Evolutionary conservation across 2,797 vertebrate species (phyloP).

Genomic region (Delichon dasypus): DNA sequence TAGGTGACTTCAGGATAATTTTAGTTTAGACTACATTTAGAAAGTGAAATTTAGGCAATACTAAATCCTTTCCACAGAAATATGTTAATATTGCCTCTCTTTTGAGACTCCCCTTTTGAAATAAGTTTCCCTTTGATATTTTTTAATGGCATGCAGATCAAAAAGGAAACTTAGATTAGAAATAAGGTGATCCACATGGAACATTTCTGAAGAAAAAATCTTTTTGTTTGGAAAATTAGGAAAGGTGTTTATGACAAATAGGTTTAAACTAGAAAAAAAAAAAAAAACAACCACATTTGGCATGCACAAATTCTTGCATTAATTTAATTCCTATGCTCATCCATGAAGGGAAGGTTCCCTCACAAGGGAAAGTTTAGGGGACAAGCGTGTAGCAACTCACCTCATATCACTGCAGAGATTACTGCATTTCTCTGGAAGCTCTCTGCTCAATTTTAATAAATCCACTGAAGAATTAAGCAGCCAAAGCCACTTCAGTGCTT

Average conservation of each 20-base stretch:
- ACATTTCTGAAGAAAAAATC: rapidly evolving
- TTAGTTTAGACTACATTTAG: background rate
- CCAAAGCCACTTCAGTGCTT: constrained; percentile 19
- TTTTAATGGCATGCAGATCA: rapidly evolving
- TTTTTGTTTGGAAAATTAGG: background rate
- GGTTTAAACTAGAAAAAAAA: background rate
- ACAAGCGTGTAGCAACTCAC: background rate
- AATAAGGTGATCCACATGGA: background rate
- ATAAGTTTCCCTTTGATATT: background rate
- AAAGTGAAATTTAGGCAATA: background rate
- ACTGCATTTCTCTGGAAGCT: background rate
- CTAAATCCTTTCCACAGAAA: background rate
- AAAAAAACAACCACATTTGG: too few relatives aligned
- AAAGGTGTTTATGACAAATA: background rate
- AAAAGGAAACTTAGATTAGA: background rate
- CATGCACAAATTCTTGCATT: background rate
- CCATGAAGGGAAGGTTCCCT: background rate
- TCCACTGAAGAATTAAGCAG: background rate
- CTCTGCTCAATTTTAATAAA: background rate
- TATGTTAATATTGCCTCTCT: background rate
- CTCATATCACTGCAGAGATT: background rate
- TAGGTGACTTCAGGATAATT: background rate
- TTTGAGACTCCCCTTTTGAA: background rate
- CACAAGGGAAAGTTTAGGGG: background rate
- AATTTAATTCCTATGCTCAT: background rate